phyloP scores from a whole-genome alignment of 23 tunicate genomes.

The Styela clava region DNA sequence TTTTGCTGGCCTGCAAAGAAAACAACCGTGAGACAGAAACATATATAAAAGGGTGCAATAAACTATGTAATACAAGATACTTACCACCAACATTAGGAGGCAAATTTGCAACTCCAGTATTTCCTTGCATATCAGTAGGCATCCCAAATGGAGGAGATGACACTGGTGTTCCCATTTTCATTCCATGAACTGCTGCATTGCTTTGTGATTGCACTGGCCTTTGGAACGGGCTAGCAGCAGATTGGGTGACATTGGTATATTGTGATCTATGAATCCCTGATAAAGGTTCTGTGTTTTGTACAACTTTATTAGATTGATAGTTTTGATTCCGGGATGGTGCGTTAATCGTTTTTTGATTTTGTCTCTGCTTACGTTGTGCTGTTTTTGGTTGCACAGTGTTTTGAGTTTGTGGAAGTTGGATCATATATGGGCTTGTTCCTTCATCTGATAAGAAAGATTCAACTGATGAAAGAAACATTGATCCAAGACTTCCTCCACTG shows the following conservation, averaged over 20 bases:
- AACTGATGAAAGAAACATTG: constrained; percentile 67
- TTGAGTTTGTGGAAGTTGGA: constrained; percentile 17
- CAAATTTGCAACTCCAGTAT: not conserved
- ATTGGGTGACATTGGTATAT: not conserved
- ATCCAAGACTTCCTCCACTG: constrained; percentile 63
- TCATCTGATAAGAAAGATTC: constrained; percentile 63
- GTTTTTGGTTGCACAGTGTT: constrained; percentile 1
- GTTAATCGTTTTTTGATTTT: not conserved
- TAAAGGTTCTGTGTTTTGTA: not conserved
- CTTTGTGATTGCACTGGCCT: not conserved
- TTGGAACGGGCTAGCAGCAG: not conserved
- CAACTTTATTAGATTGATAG: not conserved
- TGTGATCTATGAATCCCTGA: not conserved
- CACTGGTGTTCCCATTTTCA: not conserved
- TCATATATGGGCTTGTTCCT: constrained; percentile 18
- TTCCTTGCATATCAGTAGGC: not conserved
- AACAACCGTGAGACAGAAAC: not conserved
- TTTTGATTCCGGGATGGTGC: not conserved
- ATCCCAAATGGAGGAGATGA: not conserved
- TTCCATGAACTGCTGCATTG: not conserved
- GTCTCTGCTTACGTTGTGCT: not conserved
- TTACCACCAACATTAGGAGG: not conserved
- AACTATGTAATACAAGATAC: not conserved
- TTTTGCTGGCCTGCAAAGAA: not conserved
- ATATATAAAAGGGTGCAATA: not conserved